Evolutionary conservation across 1,140 invertebrate species (phyloP).

Genomic region (Drosophila repletoides): DNA sequence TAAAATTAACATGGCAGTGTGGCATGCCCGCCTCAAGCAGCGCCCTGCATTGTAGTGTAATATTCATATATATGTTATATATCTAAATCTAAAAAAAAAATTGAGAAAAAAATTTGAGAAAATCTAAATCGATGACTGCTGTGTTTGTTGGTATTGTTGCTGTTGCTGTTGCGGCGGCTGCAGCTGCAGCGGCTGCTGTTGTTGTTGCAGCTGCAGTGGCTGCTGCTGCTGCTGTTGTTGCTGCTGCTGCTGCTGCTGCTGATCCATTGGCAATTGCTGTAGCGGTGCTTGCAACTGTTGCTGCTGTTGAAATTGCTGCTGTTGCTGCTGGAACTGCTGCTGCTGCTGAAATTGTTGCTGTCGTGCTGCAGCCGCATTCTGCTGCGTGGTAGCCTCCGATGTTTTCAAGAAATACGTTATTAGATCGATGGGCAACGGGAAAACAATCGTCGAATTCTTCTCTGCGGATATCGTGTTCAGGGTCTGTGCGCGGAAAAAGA

Average conservation of each 20-base stretch:
- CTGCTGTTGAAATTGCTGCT: slow-evolving; percentile 42
- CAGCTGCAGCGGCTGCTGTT: neutral
- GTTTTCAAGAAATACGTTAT: slow-evolving; percentile 89
- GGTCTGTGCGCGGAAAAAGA: slow-evolving; percentile 86
- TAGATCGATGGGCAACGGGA: slow-evolving; percentile 96
- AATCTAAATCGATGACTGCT: slow-evolving; percentile 69
- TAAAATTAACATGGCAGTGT: slow-evolving; percentile 42
- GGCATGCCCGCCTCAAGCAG: too few species aligned
- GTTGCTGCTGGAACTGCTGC: slow-evolving; percentile 21
- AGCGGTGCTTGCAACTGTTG: slow-evolving; percentile 16
- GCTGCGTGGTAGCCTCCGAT: slow-evolving; percentile 58
- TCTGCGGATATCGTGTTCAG: slow-evolving; percentile 97
- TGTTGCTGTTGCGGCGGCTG: slow-evolving; percentile 15
- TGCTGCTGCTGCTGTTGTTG: slow-evolving; percentile 30
- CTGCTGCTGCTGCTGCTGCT: slow-evolving; percentile 12
- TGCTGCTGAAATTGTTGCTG: slow-evolving; percentile 46
- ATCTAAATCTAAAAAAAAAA: too few species aligned
- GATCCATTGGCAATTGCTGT: slow-evolving; percentile 6
- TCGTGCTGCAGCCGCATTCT: slow-evolving; percentile 56
- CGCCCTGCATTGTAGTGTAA: too few species aligned
- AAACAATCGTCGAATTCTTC: slow-evolving; percentile 99
- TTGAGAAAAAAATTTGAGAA: too few species aligned
- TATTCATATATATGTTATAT: too few species aligned
- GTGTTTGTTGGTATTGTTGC: slow-evolving; percentile 26
- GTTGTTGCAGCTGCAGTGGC: slow-evolving; percentile 17